Evolutionary conservation across 1,140 invertebrate species (phyloP).

Genomic region (Oppia nitens): DNA sequence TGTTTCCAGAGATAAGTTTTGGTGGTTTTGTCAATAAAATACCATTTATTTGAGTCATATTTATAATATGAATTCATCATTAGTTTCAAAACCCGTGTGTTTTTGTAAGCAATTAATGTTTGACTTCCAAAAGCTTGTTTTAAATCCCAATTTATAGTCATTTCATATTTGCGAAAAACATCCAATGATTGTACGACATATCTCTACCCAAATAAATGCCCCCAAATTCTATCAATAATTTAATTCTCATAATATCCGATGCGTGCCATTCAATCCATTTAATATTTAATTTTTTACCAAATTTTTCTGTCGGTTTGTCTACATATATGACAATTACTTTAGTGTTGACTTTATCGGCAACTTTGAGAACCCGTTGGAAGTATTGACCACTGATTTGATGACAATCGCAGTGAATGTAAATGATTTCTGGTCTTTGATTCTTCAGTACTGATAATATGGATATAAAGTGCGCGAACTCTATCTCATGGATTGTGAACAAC

Average conservation of each 20-base stretch:
- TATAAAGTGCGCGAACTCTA: conserved; percentile 25
- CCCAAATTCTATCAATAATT: conserved; percentile 26
- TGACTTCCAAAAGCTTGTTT: conserved; percentile 22
- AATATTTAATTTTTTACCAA: conserved; percentile 20
- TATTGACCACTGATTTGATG: conserved; percentile 20
- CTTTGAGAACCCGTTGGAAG: background rate
- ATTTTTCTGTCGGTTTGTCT: conserved; percentile 22
- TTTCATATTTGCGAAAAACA: conserved; percentile 28
- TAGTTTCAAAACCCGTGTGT: conserved; percentile 24
- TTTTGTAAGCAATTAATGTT: conserved; percentile 24
- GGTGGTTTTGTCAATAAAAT: too few relatives aligned
- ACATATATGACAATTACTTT: conserved; percentile 13
- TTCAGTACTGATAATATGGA: conserved; percentile 21
- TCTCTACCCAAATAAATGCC: conserved; percentile 32
- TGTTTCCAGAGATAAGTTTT: too few relatives aligned
- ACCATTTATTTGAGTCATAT: conserved; percentile 23
- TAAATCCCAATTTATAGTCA: conserved; percentile 27
- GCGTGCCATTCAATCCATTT: conserved; percentile 24
- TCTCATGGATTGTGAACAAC: conserved; percentile 18
- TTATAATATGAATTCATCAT: conserved; percentile 24
- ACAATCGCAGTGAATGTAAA: conserved; percentile 24
- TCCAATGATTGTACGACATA: conserved; percentile 28
- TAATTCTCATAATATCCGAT: conserved; percentile 29
- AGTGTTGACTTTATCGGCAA: too few relatives aligned
- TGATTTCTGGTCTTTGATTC: conserved; percentile 23